Percentiles rank a stretch among this genome's conserved stretches.
Evolutionary conservation across 2,113 vertebrate genomes (phyloP).

Genomic region (Megaceryle maxima): DNA sequence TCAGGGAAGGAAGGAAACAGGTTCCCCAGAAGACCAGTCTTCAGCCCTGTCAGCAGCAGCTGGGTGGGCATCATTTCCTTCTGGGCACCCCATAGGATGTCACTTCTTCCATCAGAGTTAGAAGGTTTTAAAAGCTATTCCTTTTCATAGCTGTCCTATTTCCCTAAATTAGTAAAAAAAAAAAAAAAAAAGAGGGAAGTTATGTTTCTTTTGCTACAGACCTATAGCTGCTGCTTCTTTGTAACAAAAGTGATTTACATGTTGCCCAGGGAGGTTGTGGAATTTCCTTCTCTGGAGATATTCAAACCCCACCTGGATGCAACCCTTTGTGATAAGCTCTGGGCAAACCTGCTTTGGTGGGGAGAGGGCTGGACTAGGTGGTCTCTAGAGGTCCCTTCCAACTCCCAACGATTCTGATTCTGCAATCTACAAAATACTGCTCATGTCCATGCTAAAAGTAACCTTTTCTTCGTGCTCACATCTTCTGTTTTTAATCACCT

Average conservation of each 20-base stretch:
- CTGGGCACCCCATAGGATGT: accelerated
- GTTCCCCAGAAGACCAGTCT: neutral
- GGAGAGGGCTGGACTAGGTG: no score
- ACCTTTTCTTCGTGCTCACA: neutral
- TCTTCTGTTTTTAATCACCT: neutral
- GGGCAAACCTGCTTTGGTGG: no score
- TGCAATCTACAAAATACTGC: neutral
- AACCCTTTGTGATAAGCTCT: no score
- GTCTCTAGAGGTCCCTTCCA: no score
- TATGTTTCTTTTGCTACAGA: neutral
- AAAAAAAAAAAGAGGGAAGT: neutral
- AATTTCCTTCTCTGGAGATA: no score
- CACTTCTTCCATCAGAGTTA: neutral
- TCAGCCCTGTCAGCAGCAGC: neutral
- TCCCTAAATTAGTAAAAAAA: neutral
- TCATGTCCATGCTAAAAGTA: neutral
- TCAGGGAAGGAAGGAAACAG: neutral
- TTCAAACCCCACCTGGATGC: no score
- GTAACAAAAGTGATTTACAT: neutral
- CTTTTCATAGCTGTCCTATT: neutral
- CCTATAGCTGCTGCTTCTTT: neutral
- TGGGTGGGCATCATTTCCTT: accelerated
- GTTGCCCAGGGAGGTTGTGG: no score
- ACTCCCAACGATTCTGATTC: no score
- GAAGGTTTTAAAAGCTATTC: neutral